Evolutionary conservation across 2,797 vertebrate species (phyloP), one percentile per base, ranked within the genome.

Genomic region (Remorina albescens): DNA sequence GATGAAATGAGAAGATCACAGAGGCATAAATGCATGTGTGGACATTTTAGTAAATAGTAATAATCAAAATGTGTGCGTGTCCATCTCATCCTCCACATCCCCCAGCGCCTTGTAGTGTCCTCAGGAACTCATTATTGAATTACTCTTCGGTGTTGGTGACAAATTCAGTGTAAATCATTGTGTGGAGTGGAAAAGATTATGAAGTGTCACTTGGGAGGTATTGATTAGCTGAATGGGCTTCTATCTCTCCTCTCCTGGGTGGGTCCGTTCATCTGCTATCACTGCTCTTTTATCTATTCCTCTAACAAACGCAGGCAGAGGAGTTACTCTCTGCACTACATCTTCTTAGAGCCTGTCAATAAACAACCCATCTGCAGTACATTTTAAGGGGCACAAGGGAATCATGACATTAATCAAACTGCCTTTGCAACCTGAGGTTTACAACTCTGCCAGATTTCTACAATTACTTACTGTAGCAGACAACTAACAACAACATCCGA

Each of bases 101-200:
- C 32, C 8, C 9, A 6, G 7, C 32, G 9, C 32, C 32, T 8
- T 9, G 8, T 34, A 7, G 64, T 54, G 37, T 54, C 26, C 37
- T 41, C 8, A 64, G 19, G 32, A 21, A 34, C n/a, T n/a, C 2
- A 15, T 32, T 55, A 32, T 2, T 47, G 28, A 42, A 70, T 47
- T 60, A 57, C 56, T 23, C 19, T 19, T 36, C 46, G 42, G 57
- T 81, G 72, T 78, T 78, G 74, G 47, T 56, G 51, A 56, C 53
- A 54, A n/a, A 70, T 76, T 84, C 74, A 66, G 65, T 85, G 68
- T 57, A 85, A 83, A 88, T 84, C 57, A 73, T 64, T 51, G 61
- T 70, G 63, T 51, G 55, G 34, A 69, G 73, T 61, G 46, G 66
- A 78, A 81, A 75, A 67, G 77, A 87, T 84, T 74, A 83, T 85